Evolutionary conservation across 2,113 vertebrate species (phyloP).

Genomic region (Neotoma lepida): DNA sequence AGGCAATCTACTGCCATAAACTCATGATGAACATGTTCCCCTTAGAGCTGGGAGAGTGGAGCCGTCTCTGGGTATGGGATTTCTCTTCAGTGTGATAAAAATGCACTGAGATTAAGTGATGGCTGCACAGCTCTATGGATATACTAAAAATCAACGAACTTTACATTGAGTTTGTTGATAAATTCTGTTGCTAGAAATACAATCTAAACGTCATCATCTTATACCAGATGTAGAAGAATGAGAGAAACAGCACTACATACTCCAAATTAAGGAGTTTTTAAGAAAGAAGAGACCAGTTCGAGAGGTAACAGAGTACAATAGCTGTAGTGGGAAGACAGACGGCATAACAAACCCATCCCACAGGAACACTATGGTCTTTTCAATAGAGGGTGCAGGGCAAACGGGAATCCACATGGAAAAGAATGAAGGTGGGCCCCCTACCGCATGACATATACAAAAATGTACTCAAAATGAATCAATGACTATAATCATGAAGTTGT

Average conservation of each 20-base stretch:
- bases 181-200: neutral
- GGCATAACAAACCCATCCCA: neutral
- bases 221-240: neutral
- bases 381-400: neutral
- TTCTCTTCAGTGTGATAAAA: neutral
- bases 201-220: neutral
- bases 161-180: neutral
- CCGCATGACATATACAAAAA: neutral
- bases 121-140: neutral
- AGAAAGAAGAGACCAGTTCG: neutral
- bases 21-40: neutral
- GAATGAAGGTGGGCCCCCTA: neutral
- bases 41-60: neutral
- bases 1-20: neutral
- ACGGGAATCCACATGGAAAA: neutral
- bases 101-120: neutral
- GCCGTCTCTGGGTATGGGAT: neutral
- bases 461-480: neutral
- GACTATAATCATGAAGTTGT: neutral
- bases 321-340: neutral
- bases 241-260: neutral
- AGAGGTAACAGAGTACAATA: neutral
- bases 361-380: neutral
- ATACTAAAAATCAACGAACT: neutral
- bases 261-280: neutral